phyloP scores from a whole-genome alignment of 2,113 vertebrate genomes.

The Cygnus atratus region DNA sequence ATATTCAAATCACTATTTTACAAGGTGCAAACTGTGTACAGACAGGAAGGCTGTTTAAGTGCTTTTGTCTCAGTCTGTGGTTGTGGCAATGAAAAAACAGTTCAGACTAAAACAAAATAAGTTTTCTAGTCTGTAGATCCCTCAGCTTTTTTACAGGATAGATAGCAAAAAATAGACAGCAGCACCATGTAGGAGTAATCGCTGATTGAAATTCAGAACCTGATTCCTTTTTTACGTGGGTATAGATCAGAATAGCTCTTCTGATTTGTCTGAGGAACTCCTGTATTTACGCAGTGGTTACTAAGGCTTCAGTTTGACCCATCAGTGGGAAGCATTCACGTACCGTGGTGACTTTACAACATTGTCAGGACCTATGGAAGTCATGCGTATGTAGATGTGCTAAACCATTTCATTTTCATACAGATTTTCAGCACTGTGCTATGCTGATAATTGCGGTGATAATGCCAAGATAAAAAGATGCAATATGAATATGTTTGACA shows the following conservation, averaged over 20 bases:
- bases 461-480: not conserved
- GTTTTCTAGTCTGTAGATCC: not conserved
- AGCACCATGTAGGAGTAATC: not conserved
- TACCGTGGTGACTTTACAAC: not conserved
- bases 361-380: not conserved
- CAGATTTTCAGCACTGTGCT: not conserved
- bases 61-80: not conserved
- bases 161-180: not conserved
- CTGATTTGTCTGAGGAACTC: not conserved
- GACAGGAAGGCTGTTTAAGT: not conserved
- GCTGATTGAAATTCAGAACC: not conserved
- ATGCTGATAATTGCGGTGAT: not conserved
- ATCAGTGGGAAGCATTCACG: not conserved
- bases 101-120: not conserved
- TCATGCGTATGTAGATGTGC: not conserved
- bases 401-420: not conserved
- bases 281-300: not conserved
- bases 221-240: not conserved
- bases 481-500: not conserved
- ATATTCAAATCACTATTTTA: not conserved
- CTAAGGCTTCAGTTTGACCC: not conserved
- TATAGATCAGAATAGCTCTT: not conserved
- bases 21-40: not conserved
- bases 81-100: not conserved
- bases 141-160: not conserved